These are phyloP conservation scores for Athetis lepigone DNA, from an alignment of 2,888 invertebrate genomes.

Conservation along the genomic window DNA sequence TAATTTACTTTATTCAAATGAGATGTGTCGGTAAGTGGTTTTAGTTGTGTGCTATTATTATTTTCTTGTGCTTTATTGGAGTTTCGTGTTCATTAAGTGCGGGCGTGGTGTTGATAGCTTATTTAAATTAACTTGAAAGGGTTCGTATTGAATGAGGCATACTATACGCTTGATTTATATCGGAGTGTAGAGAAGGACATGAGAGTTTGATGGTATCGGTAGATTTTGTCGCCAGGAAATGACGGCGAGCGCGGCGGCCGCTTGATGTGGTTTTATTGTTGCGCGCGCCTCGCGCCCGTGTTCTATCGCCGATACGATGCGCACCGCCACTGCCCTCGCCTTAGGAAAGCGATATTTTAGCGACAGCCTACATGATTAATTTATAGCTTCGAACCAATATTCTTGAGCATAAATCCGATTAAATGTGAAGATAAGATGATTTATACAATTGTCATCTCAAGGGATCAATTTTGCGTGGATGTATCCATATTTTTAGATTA, in stretches of 20 bases:
- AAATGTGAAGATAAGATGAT: constrained; percentile 87
- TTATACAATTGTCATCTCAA: constrained; percentile 78
- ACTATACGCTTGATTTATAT: constrained; percentile 84
- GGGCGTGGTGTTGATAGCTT: constrained; percentile 80
- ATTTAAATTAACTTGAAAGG: constrained; percentile 84
- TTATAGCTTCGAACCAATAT: constrained; percentile 86
- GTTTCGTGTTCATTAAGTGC: constrained; percentile 85
- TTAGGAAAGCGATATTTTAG: constrained; percentile 87
- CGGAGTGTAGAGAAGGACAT: constrained; percentile 75
- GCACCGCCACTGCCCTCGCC: constrained; percentile 77
- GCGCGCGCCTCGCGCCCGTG: constrained; percentile 76
- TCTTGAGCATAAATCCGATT: constrained; percentile 84
- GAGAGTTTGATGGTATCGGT: constrained; percentile 85
- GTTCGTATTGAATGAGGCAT: constrained; percentile 70
- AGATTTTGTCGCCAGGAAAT: constrained; percentile 89
- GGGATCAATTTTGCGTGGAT: constrained; percentile 67
- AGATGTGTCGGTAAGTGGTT: constrained; percentile 84
- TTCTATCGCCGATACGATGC: constrained; percentile 82
- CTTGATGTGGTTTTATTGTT: constrained; percentile 81
- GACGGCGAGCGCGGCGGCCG: constrained; percentile 74
- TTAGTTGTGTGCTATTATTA: constrained; percentile 88
- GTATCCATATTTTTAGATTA: constrained; percentile 54
- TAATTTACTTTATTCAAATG: constrained; percentile 89
- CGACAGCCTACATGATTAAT: constrained; percentile 90
- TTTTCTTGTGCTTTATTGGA: constrained; percentile 87